Conservation (phyloP, 2,113 vertebrate genomes). For the Alligator sinensis region DNA sequence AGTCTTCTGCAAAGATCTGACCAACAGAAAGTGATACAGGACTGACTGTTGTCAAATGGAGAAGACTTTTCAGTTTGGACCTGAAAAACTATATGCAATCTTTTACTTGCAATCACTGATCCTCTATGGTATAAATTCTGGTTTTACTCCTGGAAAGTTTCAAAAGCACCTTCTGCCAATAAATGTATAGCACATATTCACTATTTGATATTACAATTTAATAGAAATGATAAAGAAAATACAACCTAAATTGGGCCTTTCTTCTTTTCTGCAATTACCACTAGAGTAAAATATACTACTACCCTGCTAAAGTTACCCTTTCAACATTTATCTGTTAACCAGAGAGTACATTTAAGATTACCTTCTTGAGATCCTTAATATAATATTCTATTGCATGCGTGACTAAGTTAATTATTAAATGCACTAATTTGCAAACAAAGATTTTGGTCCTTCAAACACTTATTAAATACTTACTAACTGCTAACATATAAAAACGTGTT, state of each 20-base stretch:
- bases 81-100: background rate
- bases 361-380: background rate
- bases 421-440: background rate
- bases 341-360: conserved; percentile 22
- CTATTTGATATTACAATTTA: background rate
- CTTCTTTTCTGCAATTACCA: conserved; percentile 31
- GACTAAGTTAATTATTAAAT: background rate
- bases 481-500: background rate
- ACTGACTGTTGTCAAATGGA: background rate
- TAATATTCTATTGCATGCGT: background rate
- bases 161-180: background rate
- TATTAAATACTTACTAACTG: background rate
- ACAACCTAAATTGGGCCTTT: conserved; percentile 2
- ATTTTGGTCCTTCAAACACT: background rate
- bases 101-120: no score
- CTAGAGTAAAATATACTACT: conserved; percentile 18
- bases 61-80: background rate
- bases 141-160: background rate
- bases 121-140: no score
- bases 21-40: background rate
- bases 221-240: background rate
- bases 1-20: background rate
- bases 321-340: conserved; percentile 25
- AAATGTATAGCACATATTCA: background rate
- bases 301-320: conserved; percentile 26